A percentile compares a stretch with the other conserved stretches of the same genome.
These are phyloP conservation scores for Acanthosepion pharaonis DNA, from an alignment of 2,888 invertebrate genomes.

Conservation along the genomic window DNA sequence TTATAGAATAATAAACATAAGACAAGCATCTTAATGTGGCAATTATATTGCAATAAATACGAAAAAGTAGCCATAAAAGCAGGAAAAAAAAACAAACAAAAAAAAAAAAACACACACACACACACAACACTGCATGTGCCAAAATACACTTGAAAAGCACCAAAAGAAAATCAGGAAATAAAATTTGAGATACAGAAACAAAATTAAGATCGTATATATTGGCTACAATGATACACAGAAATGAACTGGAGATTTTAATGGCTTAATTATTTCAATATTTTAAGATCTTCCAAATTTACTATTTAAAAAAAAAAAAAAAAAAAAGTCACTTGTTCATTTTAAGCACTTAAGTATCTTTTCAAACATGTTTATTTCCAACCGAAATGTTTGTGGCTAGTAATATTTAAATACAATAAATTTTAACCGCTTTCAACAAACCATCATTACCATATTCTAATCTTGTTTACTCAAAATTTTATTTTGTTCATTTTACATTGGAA, in stretches of 20 bases:
- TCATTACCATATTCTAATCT: too few species aligned
- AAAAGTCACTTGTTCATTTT: not conserved
- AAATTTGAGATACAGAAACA: not conserved
- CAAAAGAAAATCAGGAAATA: not conserved
- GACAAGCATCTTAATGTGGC: not conserved
- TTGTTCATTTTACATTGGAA: too few species aligned
- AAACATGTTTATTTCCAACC: not conserved
- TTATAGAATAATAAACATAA: not conserved
- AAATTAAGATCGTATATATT: not conserved
- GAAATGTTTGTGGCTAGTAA: not conserved
- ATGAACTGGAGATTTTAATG: not conserved
- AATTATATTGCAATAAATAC: not conserved
- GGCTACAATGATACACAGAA: not conserved
- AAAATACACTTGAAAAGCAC: not conserved
- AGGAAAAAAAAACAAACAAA: too few species aligned
- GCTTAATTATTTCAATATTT: not conserved
- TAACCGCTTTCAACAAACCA: too few species aligned
- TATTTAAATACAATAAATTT: not conserved
- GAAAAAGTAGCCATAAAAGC: not conserved
- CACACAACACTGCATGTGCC: constrained; percentile 6
- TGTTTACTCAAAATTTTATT: too few species aligned
- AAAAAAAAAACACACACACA: too few species aligned
- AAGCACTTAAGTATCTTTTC: not conserved
- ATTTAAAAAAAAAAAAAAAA: not conserved
- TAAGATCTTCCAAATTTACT: not conserved